Percentiles rank a stretch among this genome's conserved stretches.
These are phyloP conservation scores for Charanyca ferruginea DNA, from an alignment of 2,888 invertebrate genomes.

Conservation along the genomic window DNA sequence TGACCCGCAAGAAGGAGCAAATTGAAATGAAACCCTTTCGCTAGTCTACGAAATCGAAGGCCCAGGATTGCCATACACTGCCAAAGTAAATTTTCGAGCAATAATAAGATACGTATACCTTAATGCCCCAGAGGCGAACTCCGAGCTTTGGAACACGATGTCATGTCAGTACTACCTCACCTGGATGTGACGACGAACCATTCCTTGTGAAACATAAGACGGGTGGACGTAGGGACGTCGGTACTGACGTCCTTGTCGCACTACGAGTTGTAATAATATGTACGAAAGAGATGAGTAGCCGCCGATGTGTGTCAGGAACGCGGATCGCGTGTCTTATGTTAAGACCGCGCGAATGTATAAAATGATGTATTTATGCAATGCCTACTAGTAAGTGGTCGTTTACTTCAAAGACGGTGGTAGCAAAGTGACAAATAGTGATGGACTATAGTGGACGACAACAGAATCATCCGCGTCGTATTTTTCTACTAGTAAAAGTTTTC, in stretches of 20 bases:
- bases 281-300: conserved; percentile 57
- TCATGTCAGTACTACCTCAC: conserved; percentile 54
- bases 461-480: conserved; percentile 75
- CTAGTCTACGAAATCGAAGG: conserved; percentile 41
- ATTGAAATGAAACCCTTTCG: conserved; percentile 10
- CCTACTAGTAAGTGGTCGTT: conserved; percentile 67
- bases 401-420: conserved; percentile 76
- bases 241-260: conserved; percentile 50
- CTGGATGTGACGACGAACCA: conserved; percentile 50
- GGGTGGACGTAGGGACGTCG: conserved; percentile 54
- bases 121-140: conserved; percentile 30
- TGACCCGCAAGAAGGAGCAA: conserved; percentile 4
- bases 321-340: conserved; percentile 77
- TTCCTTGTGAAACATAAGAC: conserved; percentile 54
- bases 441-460: conserved; percentile 64
- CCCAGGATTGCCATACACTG: conserved; percentile 64
- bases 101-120: conserved; percentile 63
- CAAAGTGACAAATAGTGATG: conserved; percentile 80
- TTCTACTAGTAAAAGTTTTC: conserved; percentile 79
- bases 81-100: conserved; percentile 71
- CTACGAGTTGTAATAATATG: conserved; percentile 41
- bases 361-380: conserved; percentile 79
- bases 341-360: conserved; percentile 74
- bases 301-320: conserved; percentile 55
- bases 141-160: conserved; percentile 39